These are phyloP conservation scores for Cuniculus paca DNA, from an alignment of 2,797 vertebrate species.

Conservation along the genomic window DNA sequence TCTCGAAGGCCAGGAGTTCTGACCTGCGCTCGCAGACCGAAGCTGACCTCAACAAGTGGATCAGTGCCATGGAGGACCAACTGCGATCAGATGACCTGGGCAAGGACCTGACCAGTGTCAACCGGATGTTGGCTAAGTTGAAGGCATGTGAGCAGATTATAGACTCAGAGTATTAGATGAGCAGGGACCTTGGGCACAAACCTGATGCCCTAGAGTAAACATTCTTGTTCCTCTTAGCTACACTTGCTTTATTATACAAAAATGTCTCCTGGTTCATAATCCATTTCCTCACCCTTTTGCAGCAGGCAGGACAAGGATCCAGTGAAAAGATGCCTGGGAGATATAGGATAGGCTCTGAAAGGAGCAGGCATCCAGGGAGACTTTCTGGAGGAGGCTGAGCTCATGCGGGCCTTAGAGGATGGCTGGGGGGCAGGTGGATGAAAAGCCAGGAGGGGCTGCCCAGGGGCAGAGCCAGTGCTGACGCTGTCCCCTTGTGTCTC, in stretches of 20 bases:
- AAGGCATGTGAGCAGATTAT: slow-evolving; percentile 88
- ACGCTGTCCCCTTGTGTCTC: background rate
- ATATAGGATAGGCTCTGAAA: background rate
- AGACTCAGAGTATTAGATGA: background rate
- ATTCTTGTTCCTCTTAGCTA: background rate
- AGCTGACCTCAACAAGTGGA: slow-evolving; percentile 94
- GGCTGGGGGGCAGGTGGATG: background rate
- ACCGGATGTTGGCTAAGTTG: slow-evolving; percentile 96
- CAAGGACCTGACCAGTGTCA: slow-evolving; percentile 96
- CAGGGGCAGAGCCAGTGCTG: background rate
- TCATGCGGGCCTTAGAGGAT: background rate
- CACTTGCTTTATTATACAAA: background rate
- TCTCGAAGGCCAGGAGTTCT: slow-evolving; percentile 95
- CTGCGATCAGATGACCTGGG: slow-evolving; percentile 92
- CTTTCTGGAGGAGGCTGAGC: background rate
- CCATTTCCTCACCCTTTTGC: background rate
- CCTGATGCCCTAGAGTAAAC: background rate
- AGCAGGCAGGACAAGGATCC: background rate
- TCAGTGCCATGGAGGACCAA: slow-evolving; percentile 92
- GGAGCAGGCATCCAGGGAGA: background rate
- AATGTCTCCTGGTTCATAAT: background rate
- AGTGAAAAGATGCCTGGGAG: background rate
- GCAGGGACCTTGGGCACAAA: slow-evolving; percentile 1
- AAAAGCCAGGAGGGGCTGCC: background rate
- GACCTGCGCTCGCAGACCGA: slow-evolving; percentile 94